Percentiles rank a stretch among this genome's conserved stretches.
Evolutionary conservation across 2,797 vertebrate species (phyloP).

Genomic region (Thripadectes ignobilis): DNA sequence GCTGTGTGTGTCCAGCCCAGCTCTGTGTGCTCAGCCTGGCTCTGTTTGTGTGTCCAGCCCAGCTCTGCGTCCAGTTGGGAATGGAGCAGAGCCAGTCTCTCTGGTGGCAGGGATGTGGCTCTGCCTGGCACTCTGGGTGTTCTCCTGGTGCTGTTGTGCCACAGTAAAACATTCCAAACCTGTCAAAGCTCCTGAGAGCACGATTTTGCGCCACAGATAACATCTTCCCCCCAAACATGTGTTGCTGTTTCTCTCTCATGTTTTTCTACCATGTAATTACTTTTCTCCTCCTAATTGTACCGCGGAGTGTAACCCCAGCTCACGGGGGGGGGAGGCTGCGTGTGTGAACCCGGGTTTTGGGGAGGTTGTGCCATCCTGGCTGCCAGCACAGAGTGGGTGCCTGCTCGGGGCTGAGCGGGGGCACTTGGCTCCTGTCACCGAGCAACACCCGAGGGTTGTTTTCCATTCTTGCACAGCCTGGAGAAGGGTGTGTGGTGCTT

Average conservation of each 20-base stretch:
- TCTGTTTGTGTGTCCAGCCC: too few relatives aligned
- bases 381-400: accelerated
- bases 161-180: neutral
- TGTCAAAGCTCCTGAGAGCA: neutral
- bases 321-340: neutral
- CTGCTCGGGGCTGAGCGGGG: accelerated
- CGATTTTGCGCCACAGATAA: neutral
- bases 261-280: neutral
- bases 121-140: neutral
- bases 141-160: neutral
- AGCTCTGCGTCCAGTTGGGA: neutral
- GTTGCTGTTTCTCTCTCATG: neutral
- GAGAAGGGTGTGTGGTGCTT: neutral
- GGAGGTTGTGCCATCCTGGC: neutral
- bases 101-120: neutral
- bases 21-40: neutral
- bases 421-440: neutral
- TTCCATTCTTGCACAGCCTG: neutral
- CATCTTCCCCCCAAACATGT: neutral
- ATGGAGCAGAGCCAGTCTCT: neutral
- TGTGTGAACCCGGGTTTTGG: accelerated
- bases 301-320: neutral
- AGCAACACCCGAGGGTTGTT: neutral
- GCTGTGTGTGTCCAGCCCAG: neutral
- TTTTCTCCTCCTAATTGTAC: neutral